These are phyloP conservation scores for Ibycter americanus DNA, from an alignment of 2,797 vertebrate genomes.

Conservation along the genomic window DNA sequence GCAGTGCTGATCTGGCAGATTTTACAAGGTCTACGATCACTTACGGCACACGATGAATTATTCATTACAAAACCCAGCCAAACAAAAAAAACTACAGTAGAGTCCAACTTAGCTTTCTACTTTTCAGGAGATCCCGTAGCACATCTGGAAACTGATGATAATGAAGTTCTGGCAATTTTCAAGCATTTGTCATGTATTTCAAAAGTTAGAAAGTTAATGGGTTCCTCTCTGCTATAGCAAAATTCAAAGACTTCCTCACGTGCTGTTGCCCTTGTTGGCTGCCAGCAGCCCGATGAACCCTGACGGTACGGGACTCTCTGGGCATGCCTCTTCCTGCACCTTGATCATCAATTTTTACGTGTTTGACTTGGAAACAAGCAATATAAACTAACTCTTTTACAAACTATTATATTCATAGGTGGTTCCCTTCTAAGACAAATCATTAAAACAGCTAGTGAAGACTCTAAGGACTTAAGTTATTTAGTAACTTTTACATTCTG, in stretches of 20 bases:
- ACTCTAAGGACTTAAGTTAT: background rate
- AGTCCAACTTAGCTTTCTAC: background rate
- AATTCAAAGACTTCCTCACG: rapidly evolving
- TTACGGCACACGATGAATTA: background rate
- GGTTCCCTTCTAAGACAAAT: background rate
- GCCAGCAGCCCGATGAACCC: background rate
- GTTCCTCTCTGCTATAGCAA: background rate
- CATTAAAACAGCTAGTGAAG: background rate
- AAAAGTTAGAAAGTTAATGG: rapidly evolving
- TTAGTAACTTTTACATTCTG: background rate
- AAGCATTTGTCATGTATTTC: background rate
- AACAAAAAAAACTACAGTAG: no score
- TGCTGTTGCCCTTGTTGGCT: background rate
- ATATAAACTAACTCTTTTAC: background rate
- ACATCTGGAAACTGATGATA: background rate
- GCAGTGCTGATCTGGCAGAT: background rate
- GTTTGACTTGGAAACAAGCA: background rate
- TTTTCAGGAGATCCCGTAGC: background rate
- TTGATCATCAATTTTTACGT: rapidly evolving
- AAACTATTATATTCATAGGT: rapidly evolving
- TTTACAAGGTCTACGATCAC: background rate
- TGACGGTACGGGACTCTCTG: background rate
- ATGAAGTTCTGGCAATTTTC: background rate
- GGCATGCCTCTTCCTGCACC: background rate
- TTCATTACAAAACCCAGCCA: background rate